Percentiles rank a stretch among this genome's conserved stretches.
phyloP scores from a whole-genome alignment of 2,888 invertebrate species.

The Chloroclystis v-ata region DNA sequence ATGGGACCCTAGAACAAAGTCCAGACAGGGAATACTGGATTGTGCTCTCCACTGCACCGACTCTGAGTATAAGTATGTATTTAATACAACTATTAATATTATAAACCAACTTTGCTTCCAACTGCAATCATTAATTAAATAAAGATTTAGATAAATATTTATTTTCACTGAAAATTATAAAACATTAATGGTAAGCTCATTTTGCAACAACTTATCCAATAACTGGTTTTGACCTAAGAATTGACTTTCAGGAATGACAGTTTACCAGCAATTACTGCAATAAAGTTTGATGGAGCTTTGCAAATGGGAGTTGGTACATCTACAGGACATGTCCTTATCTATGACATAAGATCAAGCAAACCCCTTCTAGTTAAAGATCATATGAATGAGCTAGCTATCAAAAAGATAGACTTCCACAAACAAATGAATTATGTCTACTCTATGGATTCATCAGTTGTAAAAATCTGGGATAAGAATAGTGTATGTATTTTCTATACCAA shows the following conservation, averaged over 20 bases:
- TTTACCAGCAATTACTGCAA: slow-evolving; percentile 86
- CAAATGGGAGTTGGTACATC: slow-evolving; percentile 94
- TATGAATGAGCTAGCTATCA: slow-evolving; percentile 94
- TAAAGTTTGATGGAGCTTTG: slow-evolving; percentile 86
- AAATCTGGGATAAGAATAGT: slow-evolving; percentile 93
- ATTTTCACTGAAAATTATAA: no score
- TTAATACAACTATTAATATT: no score
- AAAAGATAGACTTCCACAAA: slow-evolving; percentile 89
- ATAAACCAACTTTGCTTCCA: no score
- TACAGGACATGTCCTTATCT: slow-evolving; percentile 95
- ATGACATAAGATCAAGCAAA: slow-evolving; percentile 94
- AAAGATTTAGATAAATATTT: no score
- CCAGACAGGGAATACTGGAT: slow-evolving; percentile 88
- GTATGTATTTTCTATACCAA: slow-evolving; percentile 63
- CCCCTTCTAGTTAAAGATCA: slow-evolving; percentile 96
- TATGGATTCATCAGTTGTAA: slow-evolving; percentile 91
- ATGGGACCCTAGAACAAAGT: slow-evolving; percentile 94
- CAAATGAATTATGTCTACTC: slow-evolving; percentile 90
- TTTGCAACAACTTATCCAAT: no score
- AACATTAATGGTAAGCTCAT: no score
- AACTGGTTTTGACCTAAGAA: not conserved
- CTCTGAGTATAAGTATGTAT: slow-evolving; percentile 62
- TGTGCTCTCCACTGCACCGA: slow-evolving; percentile 83
- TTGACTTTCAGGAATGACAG: slow-evolving; percentile 76
- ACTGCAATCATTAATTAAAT: no score